Conservation (phyloP, 2,797 vertebrate genomes). For the Kryptopterus vitreolus region DNA sequence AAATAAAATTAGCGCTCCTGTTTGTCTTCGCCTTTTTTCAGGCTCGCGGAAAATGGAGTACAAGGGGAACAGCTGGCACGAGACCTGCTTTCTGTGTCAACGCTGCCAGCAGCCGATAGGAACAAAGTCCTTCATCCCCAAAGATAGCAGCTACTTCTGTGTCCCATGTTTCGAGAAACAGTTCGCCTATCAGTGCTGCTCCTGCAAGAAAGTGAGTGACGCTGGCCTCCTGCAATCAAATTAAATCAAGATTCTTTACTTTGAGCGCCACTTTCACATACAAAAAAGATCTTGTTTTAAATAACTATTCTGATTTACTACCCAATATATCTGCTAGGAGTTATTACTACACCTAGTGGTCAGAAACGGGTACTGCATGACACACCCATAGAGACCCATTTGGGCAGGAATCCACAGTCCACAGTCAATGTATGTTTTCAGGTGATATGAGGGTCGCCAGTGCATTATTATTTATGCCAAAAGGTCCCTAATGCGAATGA, state of each 20-base stretch:
- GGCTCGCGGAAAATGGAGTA: conserved; percentile 98
- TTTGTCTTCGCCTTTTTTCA: conserved; percentile 63
- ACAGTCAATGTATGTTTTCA: background rate
- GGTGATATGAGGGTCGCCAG: conserved; percentile 3
- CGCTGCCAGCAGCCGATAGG: conserved; percentile 90
- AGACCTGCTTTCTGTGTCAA: conserved; percentile 94
- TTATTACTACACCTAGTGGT: background rate
- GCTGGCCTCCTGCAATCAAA: background rate
- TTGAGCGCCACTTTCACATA: background rate
- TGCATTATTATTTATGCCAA: background rate
- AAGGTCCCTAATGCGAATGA: no score
- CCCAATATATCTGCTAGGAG: no score
- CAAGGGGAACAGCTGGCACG: conserved; percentile 95
- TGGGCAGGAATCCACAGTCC: background rate
- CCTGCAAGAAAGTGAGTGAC: conserved; percentile 90
- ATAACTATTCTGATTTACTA: background rate
- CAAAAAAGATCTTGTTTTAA: no score
- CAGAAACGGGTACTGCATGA: background rate
- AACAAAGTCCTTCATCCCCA: conserved; percentile 93
- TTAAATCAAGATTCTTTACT: background rate
- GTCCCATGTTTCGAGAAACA: conserved; percentile 93
- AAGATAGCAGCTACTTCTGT: conserved; percentile 88
- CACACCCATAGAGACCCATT: background rate
- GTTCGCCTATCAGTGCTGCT: conserved; percentile 89
- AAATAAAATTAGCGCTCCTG: background rate